Base-by-base conservation (phyloP, 2,888 invertebrate species). In the Diogma glabrata region DNA sequence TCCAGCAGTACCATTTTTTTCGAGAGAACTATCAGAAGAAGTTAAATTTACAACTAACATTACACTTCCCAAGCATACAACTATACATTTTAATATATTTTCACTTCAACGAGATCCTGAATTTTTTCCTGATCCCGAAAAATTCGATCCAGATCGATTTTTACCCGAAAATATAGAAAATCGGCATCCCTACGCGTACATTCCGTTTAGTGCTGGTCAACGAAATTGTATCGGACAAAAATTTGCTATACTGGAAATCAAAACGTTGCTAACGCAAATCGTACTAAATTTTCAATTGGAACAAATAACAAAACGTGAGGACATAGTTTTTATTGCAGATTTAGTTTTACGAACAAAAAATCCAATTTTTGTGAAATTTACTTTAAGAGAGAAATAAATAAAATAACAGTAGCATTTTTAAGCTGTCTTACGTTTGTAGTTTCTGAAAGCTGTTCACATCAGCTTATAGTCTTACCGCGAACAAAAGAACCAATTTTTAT, bases 171-270 rank as follows among this genome's bases (percentile, higher is more conserved):
- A 75, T 57, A 63, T 68, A 10, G 53, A 60, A 2, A 63, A 65
- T 19, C 69, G 81, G 26, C 81, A 83, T 66, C 78, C 79, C 0
- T 83, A 75, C 56, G 72, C 77, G 0, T 83, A 75, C 60, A 72
- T 82, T 51, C 82, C 82, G 0, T 83, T 83, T 55, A 82, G 82
- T 60, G 82, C 80, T 1, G 82, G 82, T 3, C 76, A 77, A 0
- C 72, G 82, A 22, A 82, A 82, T 63, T 83, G 82, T 58, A 81
- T 82, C 56, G 82, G 83, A 14, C 77, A 82, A 64, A 75, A 76
- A 56, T 83, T 79, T 60, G 82, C 82, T 0, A 75, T 79, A 65
- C 61, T 79, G 36, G 83, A 83, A 63, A 74, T 81, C 14, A 76
- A 76, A 62, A 72, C 76, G 52, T 60, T 78, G 2, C 60, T 83